Evolutionary conservation across 2,113 vertebrate species (phyloP), one percentile per base, ranked within the genome.

Genomic region (Ochotona princeps): DNA sequence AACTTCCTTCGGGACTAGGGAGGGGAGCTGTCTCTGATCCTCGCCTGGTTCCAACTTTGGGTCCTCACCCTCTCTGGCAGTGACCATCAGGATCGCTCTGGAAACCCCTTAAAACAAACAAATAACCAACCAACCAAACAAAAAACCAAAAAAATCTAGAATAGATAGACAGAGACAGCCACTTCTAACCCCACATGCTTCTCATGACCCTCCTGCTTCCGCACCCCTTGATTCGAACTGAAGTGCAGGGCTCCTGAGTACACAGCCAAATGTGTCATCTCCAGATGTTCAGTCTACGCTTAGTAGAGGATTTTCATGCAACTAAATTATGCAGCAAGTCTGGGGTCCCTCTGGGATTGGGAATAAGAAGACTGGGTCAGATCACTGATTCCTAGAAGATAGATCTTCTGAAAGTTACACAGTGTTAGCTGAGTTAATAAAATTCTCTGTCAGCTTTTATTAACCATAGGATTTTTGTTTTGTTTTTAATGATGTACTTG

Each of bases 361-460:
- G 1, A 51, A 4, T 38, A 72, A 44, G 23, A 32, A 12, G 13
- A 4, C 8, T 14, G 70, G 70, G 30, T 7, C 54, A 35, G 21
- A 18, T 67, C 49, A 57, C 47, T 44, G 49, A 65, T 80, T 70
- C 72, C 61, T 81, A 12, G 35, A 94, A 28, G 47, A 44, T 10
- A 44, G 69, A n/a, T 70, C 44, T 23, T 65, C 11, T 65, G 28
- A 4, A 83, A 93, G 49, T n/a, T 51, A 69, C 15, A 84, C 38
- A 35, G 0, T 94, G 28, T 80, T 89, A 89, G 44, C 35, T 67
- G 32, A 78, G 17, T 87, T 13, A 86, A 85, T 91, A 69, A 23
- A 66, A 72, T 54, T 89, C 78, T 83, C 38, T 76, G 10, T 73
- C 20, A 87, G 49, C 94, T 57, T 60, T 94, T 15, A 82, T 79